Conservation (phyloP, 2,888 invertebrate species). For the Melitaea athalia region DNA sequence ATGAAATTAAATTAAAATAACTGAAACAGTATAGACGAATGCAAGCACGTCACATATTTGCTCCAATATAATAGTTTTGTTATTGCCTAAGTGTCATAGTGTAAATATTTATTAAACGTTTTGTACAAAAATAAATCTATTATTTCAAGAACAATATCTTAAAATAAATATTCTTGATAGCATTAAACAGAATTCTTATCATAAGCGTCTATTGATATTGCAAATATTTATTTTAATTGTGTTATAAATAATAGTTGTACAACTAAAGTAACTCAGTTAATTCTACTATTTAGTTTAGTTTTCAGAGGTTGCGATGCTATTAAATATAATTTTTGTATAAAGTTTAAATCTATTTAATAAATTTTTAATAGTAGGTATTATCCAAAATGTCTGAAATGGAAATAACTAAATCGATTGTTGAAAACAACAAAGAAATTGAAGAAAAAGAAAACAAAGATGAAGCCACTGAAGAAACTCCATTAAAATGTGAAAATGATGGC, state of each 20-base stretch:
- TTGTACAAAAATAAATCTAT: conserved; percentile 1
- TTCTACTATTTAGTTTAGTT: conserved; percentile 47
- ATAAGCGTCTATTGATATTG: conserved; percentile 46
- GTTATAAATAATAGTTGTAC: conserved; percentile 45
- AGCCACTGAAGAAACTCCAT: conserved; percentile 53
- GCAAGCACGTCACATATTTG: too few relatives aligned
- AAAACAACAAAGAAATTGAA: conserved; percentile 39
- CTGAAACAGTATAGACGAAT: too few relatives aligned
- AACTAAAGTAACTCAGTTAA: conserved; percentile 47
- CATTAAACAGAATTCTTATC: conserved; percentile 49
- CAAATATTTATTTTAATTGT: conserved; percentile 56
- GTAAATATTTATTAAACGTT: conserved; percentile 1
- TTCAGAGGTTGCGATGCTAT: conserved; percentile 33
- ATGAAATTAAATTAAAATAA: too few relatives aligned
- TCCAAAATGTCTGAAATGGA: conserved; percentile 32
- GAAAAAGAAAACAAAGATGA: conserved; percentile 49
- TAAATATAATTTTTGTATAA: not conserved
- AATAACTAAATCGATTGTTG: conserved; percentile 28
- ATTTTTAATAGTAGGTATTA: conserved; percentile 1
- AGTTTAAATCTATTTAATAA: conserved; percentile 3
- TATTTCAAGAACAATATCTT: conserved; percentile 4
- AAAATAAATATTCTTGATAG: conserved; percentile 23
- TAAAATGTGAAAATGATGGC: conserved; percentile 49
- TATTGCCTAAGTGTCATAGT: not conserved
- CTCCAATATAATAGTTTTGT: too few relatives aligned